phyloP scores from a whole-genome alignment of 2,888 invertebrate genomes.

The Aporophyla lueneburgensis region DNA sequence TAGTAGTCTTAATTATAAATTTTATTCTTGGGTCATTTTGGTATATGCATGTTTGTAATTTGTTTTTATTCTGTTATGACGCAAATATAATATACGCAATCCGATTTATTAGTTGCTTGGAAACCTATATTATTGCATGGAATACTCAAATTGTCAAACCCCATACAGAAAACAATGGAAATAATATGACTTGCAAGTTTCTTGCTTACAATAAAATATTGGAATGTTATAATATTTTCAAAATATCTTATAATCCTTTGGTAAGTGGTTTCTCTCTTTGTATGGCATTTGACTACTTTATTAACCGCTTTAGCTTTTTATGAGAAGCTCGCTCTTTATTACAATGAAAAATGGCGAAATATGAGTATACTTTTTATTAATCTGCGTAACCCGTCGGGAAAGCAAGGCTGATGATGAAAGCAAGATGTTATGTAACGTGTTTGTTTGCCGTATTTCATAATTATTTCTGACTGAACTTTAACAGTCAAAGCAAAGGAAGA shows the following conservation, averaged over 20 bases:
- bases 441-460: background rate
- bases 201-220: constrained; percentile 1
- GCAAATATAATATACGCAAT: constrained; percentile 14
- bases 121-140: constrained; percentile 7
- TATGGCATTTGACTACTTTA: background rate
- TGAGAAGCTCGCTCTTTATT: too few species aligned
- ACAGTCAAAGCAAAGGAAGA: background rate
- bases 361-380: too few species aligned
- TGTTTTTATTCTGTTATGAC: constrained; percentile 12
- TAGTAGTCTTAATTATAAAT: background rate
- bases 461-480: background rate
- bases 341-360: too few species aligned
- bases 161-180: background rate
- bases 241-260: background rate
- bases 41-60: background rate
- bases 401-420: too few species aligned
- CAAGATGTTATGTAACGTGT: background rate
- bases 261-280: background rate
- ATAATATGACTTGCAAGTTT: background rate
- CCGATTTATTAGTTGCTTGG: constrained; percentile 2
- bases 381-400: too few species aligned
- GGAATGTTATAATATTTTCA: constrained; percentile 8
- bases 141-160: background rate
- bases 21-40: background rate
- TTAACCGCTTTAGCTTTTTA: too few species aligned